A percentile compares a stretch with the other conserved stretches of the same genome.
These are phyloP conservation scores for Stenotaenia linearis DNA, from an alignment of 2,888 invertebrate genomes.

Conservation along the genomic window DNA sequence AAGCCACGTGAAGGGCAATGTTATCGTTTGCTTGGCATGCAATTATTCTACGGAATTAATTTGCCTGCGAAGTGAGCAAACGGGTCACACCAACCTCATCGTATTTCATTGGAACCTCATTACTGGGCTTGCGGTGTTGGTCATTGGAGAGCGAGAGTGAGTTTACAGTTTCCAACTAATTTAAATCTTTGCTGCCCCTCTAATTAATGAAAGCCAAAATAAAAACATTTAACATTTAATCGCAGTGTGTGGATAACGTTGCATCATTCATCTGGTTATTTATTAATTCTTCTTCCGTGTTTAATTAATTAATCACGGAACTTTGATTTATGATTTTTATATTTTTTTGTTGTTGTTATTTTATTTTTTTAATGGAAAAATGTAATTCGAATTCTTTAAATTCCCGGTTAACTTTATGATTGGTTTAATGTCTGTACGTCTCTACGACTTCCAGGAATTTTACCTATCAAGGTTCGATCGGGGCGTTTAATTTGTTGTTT, in stretches of 20 bases:
- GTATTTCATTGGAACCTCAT: not conserved
- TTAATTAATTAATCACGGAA: no score
- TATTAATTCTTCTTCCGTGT: no score
- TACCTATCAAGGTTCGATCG: not conserved
- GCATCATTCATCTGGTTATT: no score
- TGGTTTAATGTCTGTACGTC: not conserved
- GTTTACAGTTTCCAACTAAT: not conserved
- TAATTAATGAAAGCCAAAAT: not conserved
- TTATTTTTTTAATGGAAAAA: no score
- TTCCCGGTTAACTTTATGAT: not conserved
- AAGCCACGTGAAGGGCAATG: not conserved
- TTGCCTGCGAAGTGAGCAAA: not conserved
- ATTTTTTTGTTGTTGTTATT: no score
- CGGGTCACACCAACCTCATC: not conserved
- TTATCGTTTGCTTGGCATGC: not conserved
- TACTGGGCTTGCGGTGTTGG: not conserved
- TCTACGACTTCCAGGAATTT: not conserved
- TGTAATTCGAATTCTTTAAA: not conserved
- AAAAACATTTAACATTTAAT: not conserved
- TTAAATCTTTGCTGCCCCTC: not conserved
- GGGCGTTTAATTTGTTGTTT: no score
- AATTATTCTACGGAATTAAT: not conserved
- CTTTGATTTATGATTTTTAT: no score
- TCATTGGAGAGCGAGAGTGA: not conserved
- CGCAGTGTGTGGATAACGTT: not conserved